Evolutionary conservation across 2,888 invertebrate species (phyloP), one percentile per base, ranked within the genome.

Genomic region (Idaea biselata): DNA sequence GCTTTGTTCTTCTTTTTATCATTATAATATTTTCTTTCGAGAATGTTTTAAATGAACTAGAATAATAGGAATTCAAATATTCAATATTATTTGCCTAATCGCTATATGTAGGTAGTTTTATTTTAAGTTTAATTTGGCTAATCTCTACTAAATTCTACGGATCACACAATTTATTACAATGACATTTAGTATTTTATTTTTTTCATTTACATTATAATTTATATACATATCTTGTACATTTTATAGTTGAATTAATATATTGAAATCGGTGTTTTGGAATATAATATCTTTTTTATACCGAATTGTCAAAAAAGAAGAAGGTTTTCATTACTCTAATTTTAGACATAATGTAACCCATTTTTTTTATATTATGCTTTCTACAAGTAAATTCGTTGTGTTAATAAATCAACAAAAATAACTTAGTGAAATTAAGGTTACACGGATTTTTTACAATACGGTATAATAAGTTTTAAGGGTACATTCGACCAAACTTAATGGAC

Each of bases 121-220:
- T 62, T 64, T 33, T 44, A 44, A 44, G 2, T 44, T 44, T 44
- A 44, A 44, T 78, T 77, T 75, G 76, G 73, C 85, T 83, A 84
- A 76, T 72, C 75, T 76, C 82, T 81, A 81, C 80, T 75, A 83
- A 79, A 71, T 73, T 71, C 86, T 89, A 88, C 86, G 72, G 80
- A 86, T 88, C 87, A 86, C 87, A 87, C 86, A 72, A 78, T 83
- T 81, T 76, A 81, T 82, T 80, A 86, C 81, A 80, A 80, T 76
- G 82, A 88, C 86, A 82, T 85, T 76, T 73, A 82, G 69, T 75
- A 74, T 67, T 73, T 73, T 68, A 72, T 67, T 72, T 71, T 69
- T 75, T 73, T 74, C 77, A 74, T 73, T 75, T 80, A 82, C 76
- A 80, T 76, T 79, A 70, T 68, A 80, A 55, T 76, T 79, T 70